Conservation (phyloP, 2,888 invertebrate genomes). For the Eupithecia pulchellata region DNA sequence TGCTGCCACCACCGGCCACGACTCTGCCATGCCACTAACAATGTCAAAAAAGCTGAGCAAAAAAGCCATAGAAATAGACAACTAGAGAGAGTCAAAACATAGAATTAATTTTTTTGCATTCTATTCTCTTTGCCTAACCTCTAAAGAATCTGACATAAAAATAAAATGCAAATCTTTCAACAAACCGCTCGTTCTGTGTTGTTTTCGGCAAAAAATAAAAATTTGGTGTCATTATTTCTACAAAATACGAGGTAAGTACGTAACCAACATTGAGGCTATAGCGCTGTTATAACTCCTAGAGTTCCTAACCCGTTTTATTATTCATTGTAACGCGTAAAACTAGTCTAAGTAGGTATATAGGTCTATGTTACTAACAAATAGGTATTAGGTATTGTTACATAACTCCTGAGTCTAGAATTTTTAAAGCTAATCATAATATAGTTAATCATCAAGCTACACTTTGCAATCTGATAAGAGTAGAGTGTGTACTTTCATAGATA, state of each 20-base stretch:
- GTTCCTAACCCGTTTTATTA: neutral
- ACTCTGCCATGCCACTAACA: no score
- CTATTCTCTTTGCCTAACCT: no score
- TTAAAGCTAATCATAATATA: neutral
- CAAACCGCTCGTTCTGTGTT: neutral
- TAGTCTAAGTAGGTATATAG: no score
- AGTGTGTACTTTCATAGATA: neutral
- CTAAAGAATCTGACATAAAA: no score
- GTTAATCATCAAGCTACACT: neutral
- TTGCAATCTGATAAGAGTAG: neutral
- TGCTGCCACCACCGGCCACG: no score
- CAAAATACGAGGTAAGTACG: neutral
- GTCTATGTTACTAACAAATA: no score
- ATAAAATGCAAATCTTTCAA: neutral
- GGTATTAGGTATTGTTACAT: conserved; percentile 1
- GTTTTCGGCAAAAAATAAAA: neutral
- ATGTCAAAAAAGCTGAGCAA: no score
- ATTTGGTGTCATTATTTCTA: neutral
- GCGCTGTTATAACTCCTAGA: neutral
- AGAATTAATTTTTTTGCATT: no score
- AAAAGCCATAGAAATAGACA: no score
- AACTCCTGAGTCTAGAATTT: neutral
- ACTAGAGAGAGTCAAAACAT: no score
- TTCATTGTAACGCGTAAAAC: neutral
- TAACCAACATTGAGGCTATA: neutral